These are phyloP conservation scores for Sebastiscus tertius DNA, from an alignment of 2,797 vertebrate species.

Conservation along the genomic window DNA sequence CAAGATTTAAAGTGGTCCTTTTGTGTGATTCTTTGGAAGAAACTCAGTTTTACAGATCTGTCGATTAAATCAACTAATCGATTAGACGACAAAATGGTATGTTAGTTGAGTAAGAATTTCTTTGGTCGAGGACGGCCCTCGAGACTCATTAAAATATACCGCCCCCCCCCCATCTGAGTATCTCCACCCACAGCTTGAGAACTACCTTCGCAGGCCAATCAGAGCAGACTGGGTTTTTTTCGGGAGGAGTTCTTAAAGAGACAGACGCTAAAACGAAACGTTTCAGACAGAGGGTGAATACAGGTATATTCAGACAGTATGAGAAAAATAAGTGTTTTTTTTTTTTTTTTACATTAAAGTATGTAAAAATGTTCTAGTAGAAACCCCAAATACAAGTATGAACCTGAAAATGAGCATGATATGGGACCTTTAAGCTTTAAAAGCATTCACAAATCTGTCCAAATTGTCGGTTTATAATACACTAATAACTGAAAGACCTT, in stretches of 20 bases:
- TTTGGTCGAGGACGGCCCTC: too few relatives aligned
- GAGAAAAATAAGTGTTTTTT: neutral
- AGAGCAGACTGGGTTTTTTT: neutral
- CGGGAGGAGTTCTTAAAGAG: neutral
- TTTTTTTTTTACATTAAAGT: too few relatives aligned
- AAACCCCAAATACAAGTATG: neutral
- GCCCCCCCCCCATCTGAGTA: too few relatives aligned
- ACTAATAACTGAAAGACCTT: slow-evolving; percentile 50
- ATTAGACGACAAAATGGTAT: too few relatives aligned
- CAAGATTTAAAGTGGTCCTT: too few relatives aligned
- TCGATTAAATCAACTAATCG: too few relatives aligned
- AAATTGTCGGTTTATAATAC: slow-evolving; percentile 52
- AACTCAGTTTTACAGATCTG: too few relatives aligned
- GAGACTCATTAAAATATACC: too few relatives aligned
- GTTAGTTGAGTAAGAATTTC: too few relatives aligned
- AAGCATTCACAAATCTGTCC: slow-evolving; percentile 21
- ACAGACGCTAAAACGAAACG: neutral
- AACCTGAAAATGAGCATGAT: too few relatives aligned
- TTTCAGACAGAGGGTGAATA: neutral
- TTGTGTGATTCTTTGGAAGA: too few relatives aligned
- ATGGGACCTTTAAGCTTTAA: neutral
- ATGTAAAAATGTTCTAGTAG: neutral
- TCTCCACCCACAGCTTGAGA: neutral
- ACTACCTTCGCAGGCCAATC: neutral
- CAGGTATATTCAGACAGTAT: neutral